phyloP scores from a whole-genome alignment of 1,140 invertebrate species.

The Cherax quadricarinatus region DNA sequence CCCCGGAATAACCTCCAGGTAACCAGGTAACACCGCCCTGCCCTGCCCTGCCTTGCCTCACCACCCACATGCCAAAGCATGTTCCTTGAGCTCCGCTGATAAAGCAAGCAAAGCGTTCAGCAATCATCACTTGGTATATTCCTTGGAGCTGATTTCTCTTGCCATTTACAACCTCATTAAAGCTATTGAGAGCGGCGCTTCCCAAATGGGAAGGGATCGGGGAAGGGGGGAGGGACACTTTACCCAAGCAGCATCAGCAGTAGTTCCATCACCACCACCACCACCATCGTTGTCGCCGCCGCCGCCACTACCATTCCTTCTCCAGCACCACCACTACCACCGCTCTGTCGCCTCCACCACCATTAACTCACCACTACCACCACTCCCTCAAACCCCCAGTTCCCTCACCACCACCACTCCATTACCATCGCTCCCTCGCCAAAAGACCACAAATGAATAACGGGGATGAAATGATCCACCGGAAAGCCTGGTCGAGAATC shows the following conservation, averaged over 20 bases:
- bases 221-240: not conserved
- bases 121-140: constrained; percentile 10
- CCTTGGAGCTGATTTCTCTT: constrained; percentile 31
- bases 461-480: no score
- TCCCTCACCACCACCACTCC: no score
- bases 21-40: no score
- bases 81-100: not conserved
- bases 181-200: constrained; percentile 30
- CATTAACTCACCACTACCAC: no score
- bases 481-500: no score
- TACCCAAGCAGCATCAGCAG: not conserved
- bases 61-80: not conserved
- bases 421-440: no score
- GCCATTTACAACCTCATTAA: constrained; percentile 51
- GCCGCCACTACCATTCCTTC: not conserved
- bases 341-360: no score
- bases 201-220: constrained; percentile 10
- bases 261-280: not conserved
- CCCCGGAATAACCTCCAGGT: no score
- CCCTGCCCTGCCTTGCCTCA: not conserved
- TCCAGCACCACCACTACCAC: no score
- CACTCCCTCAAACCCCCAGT: no score
- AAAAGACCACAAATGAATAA: no score
- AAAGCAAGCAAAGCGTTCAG: not conserved
- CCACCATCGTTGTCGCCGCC: not conserved